These are phyloP conservation scores for Trissolcus japonicus DNA, from an alignment of 2,888 invertebrate species.

Conservation along the genomic window DNA sequence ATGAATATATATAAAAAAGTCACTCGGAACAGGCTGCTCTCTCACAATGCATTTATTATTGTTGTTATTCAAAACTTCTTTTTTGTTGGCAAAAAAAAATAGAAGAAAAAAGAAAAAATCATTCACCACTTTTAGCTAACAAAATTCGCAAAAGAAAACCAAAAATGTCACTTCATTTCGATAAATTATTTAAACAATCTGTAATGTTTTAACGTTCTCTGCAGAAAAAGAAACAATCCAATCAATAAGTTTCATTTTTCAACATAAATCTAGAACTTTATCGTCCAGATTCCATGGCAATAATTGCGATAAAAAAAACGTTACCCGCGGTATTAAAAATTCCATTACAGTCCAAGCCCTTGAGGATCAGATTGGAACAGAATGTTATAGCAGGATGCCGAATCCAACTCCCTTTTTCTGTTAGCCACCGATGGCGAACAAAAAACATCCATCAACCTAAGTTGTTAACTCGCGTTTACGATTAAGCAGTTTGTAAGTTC, in stretches of 20 bases:
- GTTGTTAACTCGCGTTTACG: conserved; percentile 1
- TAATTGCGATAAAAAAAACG: conserved; percentile 33
- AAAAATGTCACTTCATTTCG: no score
- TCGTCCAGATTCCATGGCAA: conserved; percentile 10
- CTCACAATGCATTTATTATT: conserved; percentile 15
- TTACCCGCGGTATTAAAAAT: conserved; percentile 44
- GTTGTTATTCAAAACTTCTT: not conserved
- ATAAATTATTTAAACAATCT: no score
- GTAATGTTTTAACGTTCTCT: no score
- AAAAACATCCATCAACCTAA: conserved; percentile 9
- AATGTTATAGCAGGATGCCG: conserved; percentile 31
- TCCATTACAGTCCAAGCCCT: conserved; percentile 38
- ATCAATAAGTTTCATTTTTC: no score
- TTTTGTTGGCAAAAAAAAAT: no score
- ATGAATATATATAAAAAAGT: conserved; percentile 14
- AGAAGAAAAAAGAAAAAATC: not conserved
- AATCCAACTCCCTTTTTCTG: conserved; percentile 2
- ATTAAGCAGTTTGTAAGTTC: conserved; percentile 23
- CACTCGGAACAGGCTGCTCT: conserved; percentile 7
- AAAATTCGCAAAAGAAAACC: no score
- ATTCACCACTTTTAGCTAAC: no score
- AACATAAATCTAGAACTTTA: no score
- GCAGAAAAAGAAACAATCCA: no score
- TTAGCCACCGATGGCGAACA: not conserved
- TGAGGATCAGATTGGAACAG: conserved; percentile 24